Conservation (phyloP, 2,888 invertebrate genomes). For the Sinhomidia bicolor region DNA sequence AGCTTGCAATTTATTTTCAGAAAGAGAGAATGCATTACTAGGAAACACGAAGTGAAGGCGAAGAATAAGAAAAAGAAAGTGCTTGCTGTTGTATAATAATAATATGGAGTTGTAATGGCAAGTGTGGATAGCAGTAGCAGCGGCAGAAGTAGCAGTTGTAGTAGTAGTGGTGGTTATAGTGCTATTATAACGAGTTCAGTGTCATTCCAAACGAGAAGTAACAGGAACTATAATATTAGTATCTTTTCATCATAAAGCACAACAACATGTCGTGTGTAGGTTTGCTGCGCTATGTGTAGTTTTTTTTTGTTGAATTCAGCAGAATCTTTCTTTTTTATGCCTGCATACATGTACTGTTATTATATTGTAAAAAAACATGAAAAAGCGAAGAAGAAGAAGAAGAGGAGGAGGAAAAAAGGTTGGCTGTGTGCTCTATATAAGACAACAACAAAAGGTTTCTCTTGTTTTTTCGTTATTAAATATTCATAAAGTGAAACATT, state of each 20-base stretch:
- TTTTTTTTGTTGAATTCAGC: background rate
- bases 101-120: background rate
- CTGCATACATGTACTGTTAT: background rate
- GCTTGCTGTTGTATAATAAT: background rate
- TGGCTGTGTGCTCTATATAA: constrained; percentile 14
- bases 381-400: background rate
- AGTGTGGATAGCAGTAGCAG: background rate
- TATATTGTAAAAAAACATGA: too few relatives aligned
- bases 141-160: background rate
- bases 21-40: constrained; percentile 54
- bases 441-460: background rate
- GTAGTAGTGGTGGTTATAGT: background rate
- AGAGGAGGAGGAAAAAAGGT: background rate
- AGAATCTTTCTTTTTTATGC: background rate
- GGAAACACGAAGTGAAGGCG: background rate
- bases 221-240: constrained; percentile 33
- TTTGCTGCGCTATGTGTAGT: background rate
- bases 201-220: constrained; percentile 57
- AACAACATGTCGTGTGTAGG: constrained; percentile 8
- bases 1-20: constrained; percentile 61
- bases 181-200: constrained; percentile 28
- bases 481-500: constrained; percentile 62
- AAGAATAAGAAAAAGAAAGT: background rate
- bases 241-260: background rate
- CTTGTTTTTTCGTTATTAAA: constrained; percentile 49